These are phyloP conservation scores for Polydrusus tereticollis DNA, from an alignment of 2,888 invertebrate genomes.

Conservation along the genomic window DNA sequence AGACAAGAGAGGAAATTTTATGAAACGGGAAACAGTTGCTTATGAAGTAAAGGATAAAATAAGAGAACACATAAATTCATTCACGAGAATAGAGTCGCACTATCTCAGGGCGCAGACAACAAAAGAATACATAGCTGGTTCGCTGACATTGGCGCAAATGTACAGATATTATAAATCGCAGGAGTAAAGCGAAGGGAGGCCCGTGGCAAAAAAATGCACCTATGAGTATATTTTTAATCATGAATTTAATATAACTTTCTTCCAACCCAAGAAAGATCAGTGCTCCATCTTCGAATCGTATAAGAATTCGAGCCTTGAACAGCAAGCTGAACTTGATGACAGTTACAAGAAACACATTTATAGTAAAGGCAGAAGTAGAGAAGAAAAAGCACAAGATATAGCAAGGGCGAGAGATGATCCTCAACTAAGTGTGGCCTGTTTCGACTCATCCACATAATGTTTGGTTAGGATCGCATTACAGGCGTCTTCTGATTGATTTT, in stretches of 20 bases:
- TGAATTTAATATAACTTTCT: background rate
- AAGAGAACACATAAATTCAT: background rate
- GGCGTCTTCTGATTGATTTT: too few relatives aligned
- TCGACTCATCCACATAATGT: background rate
- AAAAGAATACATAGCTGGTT: background rate
- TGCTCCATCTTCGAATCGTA: background rate
- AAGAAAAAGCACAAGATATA: background rate
- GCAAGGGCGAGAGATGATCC: background rate
- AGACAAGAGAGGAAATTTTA: background rate
- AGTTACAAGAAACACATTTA: background rate
- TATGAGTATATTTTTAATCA: background rate
- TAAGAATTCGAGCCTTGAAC: background rate
- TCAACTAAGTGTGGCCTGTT: background rate
- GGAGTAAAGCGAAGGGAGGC: background rate
- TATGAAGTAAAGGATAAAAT: background rate
- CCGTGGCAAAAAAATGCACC: background rate
- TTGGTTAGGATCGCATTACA: too few relatives aligned
- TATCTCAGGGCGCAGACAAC: background rate
- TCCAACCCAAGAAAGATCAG: background rate
- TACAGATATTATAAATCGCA: too few relatives aligned
- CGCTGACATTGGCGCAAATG: background rate
- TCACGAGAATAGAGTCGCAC: background rate
- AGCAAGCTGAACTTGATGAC: background rate
- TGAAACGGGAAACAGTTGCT: background rate
- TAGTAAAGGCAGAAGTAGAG: background rate